These are phyloP conservation scores for Caenorhabditis sp. DNA, from an alignment of 2,888 invertebrate genomes.

Conservation along the genomic window DNA sequence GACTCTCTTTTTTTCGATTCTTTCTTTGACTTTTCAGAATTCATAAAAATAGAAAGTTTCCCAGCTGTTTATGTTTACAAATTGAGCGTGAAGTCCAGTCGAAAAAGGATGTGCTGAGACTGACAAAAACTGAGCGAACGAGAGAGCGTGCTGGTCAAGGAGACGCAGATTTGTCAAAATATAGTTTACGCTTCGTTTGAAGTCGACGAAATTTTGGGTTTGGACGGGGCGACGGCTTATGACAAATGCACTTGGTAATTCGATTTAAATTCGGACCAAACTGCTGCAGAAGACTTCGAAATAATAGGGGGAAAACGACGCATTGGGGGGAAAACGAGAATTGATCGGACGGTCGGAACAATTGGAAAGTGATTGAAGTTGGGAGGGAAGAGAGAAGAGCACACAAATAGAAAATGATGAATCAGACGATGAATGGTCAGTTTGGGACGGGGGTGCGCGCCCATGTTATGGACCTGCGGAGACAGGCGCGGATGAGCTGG, in stretches of 20 bases:
- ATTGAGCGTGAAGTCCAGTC: background rate
- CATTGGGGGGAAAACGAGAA: background rate
- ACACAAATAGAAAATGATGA: slow-evolving; percentile 1
- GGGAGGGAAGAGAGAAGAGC: slow-evolving; percentile 2
- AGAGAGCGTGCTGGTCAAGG: slow-evolving; percentile 2
- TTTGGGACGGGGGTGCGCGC: background rate
- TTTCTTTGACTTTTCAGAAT: no score
- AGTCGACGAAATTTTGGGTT: slow-evolving; percentile 10
- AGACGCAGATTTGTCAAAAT: slow-evolving; percentile 25
- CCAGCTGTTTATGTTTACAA: slow-evolving; percentile 43
- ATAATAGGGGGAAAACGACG: background rate
- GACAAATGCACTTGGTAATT: slow-evolving; percentile 42
- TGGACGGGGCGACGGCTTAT: slow-evolving; percentile 16
- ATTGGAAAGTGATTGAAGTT: background rate
- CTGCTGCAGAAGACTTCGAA: background rate
- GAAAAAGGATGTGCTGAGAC: slow-evolving; percentile 1
- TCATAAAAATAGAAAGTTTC: slow-evolving; percentile 12
- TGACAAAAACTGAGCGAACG: slow-evolving; percentile 6
- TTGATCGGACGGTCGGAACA: background rate
- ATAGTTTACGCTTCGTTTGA: slow-evolving; percentile 54
- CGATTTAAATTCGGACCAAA: slow-evolving; percentile 16
- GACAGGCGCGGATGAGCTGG: no score
- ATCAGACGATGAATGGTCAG: slow-evolving; percentile 22
- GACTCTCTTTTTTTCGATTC: background rate
- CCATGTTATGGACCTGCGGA: slow-evolving; percentile 7